Evolutionary conservation across 2,113 vertebrate genomes (phyloP), one percentile per base, ranked within the genome.

Genomic region (Rhineura floridana): DNA sequence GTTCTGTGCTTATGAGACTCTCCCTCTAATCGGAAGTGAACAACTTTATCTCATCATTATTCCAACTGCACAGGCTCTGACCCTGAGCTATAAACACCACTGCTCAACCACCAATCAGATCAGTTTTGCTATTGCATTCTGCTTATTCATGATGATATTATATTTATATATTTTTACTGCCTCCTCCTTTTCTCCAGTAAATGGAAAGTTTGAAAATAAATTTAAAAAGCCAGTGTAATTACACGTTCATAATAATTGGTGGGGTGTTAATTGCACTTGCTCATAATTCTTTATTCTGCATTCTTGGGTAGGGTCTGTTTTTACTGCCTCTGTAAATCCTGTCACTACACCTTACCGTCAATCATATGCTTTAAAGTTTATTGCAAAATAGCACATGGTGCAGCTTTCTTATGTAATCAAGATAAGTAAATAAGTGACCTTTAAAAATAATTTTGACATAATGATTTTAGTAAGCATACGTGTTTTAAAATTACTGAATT

Each of bases 241-340:
- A 77, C 70, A 76, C 69, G 70, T 86, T 76, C 80, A 59, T 77
- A 83, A 76, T 90, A 86, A 86, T 86, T 90, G 84, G 70, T 62
- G 75, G 44, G 48, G 70, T 89, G 77, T 73, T 89, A 90, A 91
- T 94, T 93, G 92, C 76, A 84, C 91, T 91, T 87, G n/a, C 88
- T 93, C 83, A 59, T 82, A 77, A 90, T 62, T 81, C 70, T 86
- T 86, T 77, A 88, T 83, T 67, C 88, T 89, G 88, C 78, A 28
- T 90, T 93, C 87, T 88, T 89, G 44, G n/a, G 48, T 78, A 72
- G 90, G 92, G 89, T 84, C 76, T 33, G 36, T 92, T 94, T 59
- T 93, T 94, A 90, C 92, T 81, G 91, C 85, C 85, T 88, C 90
- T 91, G 90, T 90, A 95, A 92, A 92, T 95, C 86, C 89, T 83